Base-by-base conservation (phyloP, 1,140 invertebrate species). In the Aphidius gifuensis region DNA sequence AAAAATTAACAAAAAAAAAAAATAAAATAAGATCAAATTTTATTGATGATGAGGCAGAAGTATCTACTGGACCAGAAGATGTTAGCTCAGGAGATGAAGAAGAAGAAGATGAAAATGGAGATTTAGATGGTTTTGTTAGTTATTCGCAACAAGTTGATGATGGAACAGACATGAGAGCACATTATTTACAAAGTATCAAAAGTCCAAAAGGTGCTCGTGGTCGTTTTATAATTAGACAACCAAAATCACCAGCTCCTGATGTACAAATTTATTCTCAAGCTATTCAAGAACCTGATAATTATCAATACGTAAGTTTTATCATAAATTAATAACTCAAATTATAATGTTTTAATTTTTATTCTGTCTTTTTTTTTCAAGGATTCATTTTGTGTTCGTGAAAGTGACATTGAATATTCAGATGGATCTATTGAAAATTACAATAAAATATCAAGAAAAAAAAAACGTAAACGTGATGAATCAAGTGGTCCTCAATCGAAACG, bases 101-200 rank as follows among this genome's bases (percentile, higher is more conserved):
- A 2, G 79, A 81, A 58, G 78, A 80, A 50, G 64, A 74, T 3
- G 76, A 81, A 0, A 71, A 78, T 8, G 75, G 3, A 4, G 61
- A 81, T 48, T 73, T 79, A 5, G 44, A 56, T 0, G 62, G 59
- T 62, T 81, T 81, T 40, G 69, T 81, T 0, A 81, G 77, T 60
- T 68, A 80, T 40, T 73, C 76, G 1, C 79, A 81, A 58, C 72
- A 82, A 43, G 66, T 74, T 6, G 72, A 79, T 5, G 76, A 79
- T 50, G 43, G 71, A 40, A 64, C 79, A 9, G 80, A 86, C 62
- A 83, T 86, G 79, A 75, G 82, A 39, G 83, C 79, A 5, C 78
- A 85, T 63, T 89, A 88, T 71, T 69, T 88, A 23, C 82, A 83
- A 63, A 84, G 84, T 21, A 67, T 85, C 4, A 85, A 76, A 40